phyloP scores from a whole-genome alignment of 2,888 invertebrate species.

The Nysson spinosus region DNA sequence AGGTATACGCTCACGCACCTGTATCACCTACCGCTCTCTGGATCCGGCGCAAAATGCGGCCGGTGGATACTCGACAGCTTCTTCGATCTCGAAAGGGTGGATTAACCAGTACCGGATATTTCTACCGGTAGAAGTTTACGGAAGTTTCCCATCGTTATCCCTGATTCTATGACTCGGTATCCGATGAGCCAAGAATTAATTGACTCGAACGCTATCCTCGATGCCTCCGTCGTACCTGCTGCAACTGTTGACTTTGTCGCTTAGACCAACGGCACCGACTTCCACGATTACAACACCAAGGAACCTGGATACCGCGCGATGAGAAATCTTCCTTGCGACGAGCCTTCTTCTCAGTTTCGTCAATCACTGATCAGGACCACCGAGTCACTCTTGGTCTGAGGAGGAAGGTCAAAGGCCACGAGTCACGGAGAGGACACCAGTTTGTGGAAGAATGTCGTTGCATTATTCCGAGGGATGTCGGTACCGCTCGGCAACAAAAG shows the following conservation, averaged over 20 bases:
- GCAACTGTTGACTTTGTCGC: conserved; percentile 11
- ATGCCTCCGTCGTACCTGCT: conserved; percentile 37
- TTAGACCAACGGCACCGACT: conserved; percentile 15
- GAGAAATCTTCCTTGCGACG: conserved; percentile 27
- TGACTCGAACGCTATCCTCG: conserved; percentile 17
- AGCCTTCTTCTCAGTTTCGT: too few relatives aligned
- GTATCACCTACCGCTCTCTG: conserved; percentile 19
- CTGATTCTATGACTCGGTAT: neutral
- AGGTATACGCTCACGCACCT: conserved; percentile 34
- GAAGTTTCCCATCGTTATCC: neutral
- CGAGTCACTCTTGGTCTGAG: too few relatives aligned
- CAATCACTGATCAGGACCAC: too few relatives aligned
- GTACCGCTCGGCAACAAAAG: conserved; percentile 70
- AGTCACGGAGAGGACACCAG: conserved; percentile 29
- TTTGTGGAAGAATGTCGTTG: conserved; percentile 70
- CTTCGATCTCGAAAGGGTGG: conserved; percentile 37
- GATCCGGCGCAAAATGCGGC: conserved; percentile 42
- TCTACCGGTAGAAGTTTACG: conserved; percentile 27
- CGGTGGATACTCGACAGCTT: conserved; percentile 28
- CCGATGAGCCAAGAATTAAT: neutral
- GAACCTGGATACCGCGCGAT: conserved; percentile 24
- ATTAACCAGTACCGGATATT: conserved; percentile 9
- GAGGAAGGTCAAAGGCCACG: too few relatives aligned
- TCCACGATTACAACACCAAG: conserved; percentile 12
- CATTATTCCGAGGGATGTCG: conserved; percentile 73